A percentile compares a stretch with the other conserved stretches of the same genome.
Conservation (phyloP, 2,888 invertebrate genomes). For the Malthinus flaveolus region DNA sequence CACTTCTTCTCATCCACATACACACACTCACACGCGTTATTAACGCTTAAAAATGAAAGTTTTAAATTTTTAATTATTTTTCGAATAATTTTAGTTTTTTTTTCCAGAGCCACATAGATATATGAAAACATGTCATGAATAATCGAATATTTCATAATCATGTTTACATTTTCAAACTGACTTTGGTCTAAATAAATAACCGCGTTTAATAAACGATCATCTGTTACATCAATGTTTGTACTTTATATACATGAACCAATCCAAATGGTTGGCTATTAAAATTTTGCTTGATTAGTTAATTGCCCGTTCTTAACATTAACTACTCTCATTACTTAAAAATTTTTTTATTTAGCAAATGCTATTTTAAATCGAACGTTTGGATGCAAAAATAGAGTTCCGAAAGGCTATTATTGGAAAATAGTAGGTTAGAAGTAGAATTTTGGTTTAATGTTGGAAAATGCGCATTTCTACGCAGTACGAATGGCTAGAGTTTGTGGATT, state of each 20-base stretch:
- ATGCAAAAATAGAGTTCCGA: too few relatives aligned
- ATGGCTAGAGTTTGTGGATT: too few relatives aligned
- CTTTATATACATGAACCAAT: slow-evolving; percentile 22
- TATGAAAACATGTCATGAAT: slow-evolving; percentile 25
- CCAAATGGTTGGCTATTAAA: slow-evolving; percentile 21
- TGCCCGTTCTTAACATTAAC: slow-evolving; percentile 42
- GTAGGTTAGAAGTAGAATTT: too few relatives aligned
- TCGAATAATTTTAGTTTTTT: neutral
- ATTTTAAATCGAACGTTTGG: neutral
- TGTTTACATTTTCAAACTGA: slow-evolving; percentile 29
- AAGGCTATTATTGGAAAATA: too few relatives aligned
- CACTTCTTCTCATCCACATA: too few relatives aligned
- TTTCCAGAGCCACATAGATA: slow-evolving; percentile 16
- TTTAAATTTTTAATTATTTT: too few relatives aligned
- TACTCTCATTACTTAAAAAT: slow-evolving; percentile 44
- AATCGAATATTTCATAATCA: slow-evolving; percentile 29
- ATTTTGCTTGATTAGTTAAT: slow-evolving; percentile 22
- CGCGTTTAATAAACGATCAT: slow-evolving; percentile 29
- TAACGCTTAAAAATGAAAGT: too few relatives aligned
- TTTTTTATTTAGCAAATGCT: slow-evolving; percentile 8
- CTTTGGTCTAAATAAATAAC: slow-evolving; percentile 29
- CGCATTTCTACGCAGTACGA: too few relatives aligned
- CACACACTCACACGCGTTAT: too few relatives aligned
- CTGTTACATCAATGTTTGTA: slow-evolving; percentile 30
- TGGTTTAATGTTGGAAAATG: too few relatives aligned